Conservation (phyloP, 2,888 invertebrate genomes). For the Drepana falcataria region DNA sequence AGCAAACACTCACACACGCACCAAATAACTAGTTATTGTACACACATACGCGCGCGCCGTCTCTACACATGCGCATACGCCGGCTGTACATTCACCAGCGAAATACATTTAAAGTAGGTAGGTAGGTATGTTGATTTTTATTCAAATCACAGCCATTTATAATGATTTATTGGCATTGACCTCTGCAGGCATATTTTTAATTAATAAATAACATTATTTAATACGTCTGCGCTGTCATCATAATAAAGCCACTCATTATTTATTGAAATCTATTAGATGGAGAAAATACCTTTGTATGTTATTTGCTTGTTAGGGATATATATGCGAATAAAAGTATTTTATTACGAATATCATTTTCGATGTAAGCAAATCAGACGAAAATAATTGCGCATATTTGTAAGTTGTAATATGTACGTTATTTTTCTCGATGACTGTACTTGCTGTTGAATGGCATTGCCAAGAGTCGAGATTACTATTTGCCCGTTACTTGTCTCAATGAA, state of each 20-base stretch:
- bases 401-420: slow-evolving; percentile 3
- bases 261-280: neutral
- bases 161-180: slow-evolving; percentile 25
- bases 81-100: slow-evolving; percentile 37
- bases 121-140: slow-evolving; percentile 35
- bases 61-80: slow-evolving; percentile 35
- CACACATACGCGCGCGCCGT: slow-evolving; percentile 32
- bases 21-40: slow-evolving; percentile 56
- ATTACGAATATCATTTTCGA: neutral
- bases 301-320: too few species aligned
- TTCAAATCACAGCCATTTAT: slow-evolving; percentile 29
- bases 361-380: too few species aligned
- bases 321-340: too few species aligned
- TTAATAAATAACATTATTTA: slow-evolving; percentile 1
- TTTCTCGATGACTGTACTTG: slow-evolving; percentile 45
- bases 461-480: slow-evolving; percentile 69
- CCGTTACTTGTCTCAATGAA: slow-evolving; percentile 76
- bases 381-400: too few species aligned
- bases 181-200: neutral
- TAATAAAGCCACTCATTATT: neutral
- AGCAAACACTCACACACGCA: slow-evolving; percentile 38
- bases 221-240: neutral
- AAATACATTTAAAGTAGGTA: slow-evolving; percentile 33
- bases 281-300: neutral
- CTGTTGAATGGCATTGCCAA: slow-evolving; percentile 68